Evolutionary conservation across 2,113 vertebrate genomes (phyloP), one percentile per base, ranked within the genome.

Genomic region (Dermatemys mawii): DNA sequence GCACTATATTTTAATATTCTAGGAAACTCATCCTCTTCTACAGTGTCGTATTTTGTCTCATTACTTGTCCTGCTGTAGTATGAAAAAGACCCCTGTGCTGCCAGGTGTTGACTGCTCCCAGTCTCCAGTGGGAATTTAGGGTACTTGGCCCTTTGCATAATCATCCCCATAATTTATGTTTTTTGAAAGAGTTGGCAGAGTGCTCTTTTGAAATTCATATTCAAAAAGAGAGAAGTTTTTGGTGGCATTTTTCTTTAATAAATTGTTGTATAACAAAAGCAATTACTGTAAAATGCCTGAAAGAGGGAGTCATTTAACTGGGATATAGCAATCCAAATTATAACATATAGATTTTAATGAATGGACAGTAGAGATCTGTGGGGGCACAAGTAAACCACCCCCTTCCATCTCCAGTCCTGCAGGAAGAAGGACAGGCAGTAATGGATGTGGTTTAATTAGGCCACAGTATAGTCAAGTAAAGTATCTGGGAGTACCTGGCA

Each of bases 161-260:
- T 4, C 78, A 16, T 4, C 3, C 32, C 35, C 13, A 1, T 7
- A 2, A 3, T 48, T 48, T 32, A 13, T 2, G 0, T 19, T 38
- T 8, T 32, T 70, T 46, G 32, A 81, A 84, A 84, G 67, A 53
- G 2, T n/a, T 1, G 2, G 13, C 55, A 84, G 89, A 2, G 21
- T 53, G 9, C 2, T 1, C 46, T 89, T 85, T 19, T 35, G 21
- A 21, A 90, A 38, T 17, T 54, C 22, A 83, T 60, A 5, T 6
- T 49, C 8, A 44, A 3, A 79, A 13, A 11, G 9, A 79, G 22
- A 90, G n/a, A 11, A 2, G 16, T 4, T 8, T 54, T 67, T 67
- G n/a, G 14, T 67, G 35, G 32, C 27, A n/a, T n/a, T 67, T 67
- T 67, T 67, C 60, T 67, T 67, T 67, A 19, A 67, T 67, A 67